Evolutionary conservation across 2,113 vertebrate genomes (phyloP).

Genomic region (Chaetorhynchus papuensis): DNA sequence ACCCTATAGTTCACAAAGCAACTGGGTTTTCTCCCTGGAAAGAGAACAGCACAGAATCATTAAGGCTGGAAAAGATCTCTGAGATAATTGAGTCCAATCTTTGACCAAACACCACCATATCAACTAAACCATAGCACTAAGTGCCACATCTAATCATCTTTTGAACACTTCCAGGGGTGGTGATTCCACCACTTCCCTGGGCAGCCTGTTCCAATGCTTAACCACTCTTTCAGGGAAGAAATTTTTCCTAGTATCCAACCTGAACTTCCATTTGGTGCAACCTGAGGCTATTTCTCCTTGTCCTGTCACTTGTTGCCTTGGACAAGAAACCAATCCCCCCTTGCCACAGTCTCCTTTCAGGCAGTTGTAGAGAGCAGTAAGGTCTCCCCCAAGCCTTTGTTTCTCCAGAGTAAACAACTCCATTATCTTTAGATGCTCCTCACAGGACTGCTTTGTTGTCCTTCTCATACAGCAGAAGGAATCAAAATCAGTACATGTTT

Average conservation of each 20-base stretch:
- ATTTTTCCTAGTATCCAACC: background rate
- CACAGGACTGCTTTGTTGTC: background rate
- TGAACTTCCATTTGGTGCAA: background rate
- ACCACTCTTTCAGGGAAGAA: background rate
- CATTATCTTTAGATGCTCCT: background rate
- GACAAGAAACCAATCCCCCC: rapidly evolving
- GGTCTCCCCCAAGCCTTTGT: background rate
- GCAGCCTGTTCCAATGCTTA: background rate
- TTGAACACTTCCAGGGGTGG: background rate
- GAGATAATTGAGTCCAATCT: background rate
- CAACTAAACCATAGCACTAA: background rate
- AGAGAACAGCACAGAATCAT: background rate
- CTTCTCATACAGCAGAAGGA: background rate
- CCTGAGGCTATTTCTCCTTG: background rate
- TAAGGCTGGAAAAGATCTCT: background rate
- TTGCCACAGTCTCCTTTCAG: background rate
- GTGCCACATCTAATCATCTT: background rate
- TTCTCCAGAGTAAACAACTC: background rate
- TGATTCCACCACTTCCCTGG: background rate
- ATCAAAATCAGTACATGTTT: background rate
- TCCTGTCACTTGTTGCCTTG: background rate
- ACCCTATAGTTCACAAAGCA: rapidly evolving
- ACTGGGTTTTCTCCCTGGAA: background rate
- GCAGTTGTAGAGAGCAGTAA: background rate
- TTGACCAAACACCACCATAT: background rate